Base-by-base conservation (phyloP, 1,140 invertebrate genomes). In the Drosophila subpulchrella region DNA sequence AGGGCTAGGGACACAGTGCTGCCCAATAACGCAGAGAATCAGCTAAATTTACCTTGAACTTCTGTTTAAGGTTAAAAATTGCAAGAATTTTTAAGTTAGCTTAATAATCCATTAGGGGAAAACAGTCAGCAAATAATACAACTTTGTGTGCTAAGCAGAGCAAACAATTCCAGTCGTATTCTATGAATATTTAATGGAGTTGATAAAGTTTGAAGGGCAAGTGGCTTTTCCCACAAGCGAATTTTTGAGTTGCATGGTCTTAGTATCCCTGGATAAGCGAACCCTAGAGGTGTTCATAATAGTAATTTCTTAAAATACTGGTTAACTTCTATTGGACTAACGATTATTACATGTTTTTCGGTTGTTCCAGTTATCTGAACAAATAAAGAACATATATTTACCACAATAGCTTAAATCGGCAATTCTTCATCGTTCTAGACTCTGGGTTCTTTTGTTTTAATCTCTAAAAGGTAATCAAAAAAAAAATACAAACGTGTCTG, bases 401-500 rank as follows among this genome's bases (percentile, higher is more conserved):
- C 7, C 15, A 44, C 17, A 12, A 42, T 24, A 24, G 13, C 13
- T 56, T 56, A 41, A n/a, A 30, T 56, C 10, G 13, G 30, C n/a
- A 34, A 34, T 50, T 32, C 4, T 39, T 27, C 38, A 38, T 24
- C 17, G n/a, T 24, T 12, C 13, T 30, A 15, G 13, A n/a, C n/a
- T 27, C 20, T 11, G 8, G 13, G 10, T 17, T 27, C 12, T 41
- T 55, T 55, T 39, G 6, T 24, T 32, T 15, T 58, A 58, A 59
- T 63, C 54, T 63, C 13, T 8, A 39, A 30, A 36, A 39, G 58
- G 24, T 30, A 13, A 42, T 44, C 38, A 27, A 38, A 32, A 4
- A 58, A 61, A 41, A 12, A 58, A 42, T 20, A 17, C 10, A 10
- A 58, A 15, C 10, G 10, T 59, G 60, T 63, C 60, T 63, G 11